Percentiles rank a stretch among this genome's conserved stretches.
These are phyloP conservation scores for Brienomyrus longianalis DNA, from an alignment of 2,113 vertebrate species.

Conservation along the genomic window DNA sequence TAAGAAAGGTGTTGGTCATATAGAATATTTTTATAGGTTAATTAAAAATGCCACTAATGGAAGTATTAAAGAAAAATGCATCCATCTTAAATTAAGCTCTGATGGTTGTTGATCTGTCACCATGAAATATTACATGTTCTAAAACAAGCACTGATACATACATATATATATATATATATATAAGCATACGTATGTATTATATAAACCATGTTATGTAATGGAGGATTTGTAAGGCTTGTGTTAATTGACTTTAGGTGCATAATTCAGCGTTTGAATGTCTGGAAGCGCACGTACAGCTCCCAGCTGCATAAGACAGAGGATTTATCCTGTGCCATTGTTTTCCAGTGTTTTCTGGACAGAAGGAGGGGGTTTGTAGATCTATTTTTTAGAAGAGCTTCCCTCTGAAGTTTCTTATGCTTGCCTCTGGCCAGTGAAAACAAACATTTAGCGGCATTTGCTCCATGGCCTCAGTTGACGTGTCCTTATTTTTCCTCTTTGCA, in stretches of 20 bases:
- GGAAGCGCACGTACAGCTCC: not conserved
- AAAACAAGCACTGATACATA: not conserved
- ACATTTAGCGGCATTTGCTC: not conserved
- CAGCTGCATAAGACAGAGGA: not conserved
- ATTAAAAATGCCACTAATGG: not conserved
- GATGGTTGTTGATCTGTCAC: not conserved
- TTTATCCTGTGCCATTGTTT: not conserved
- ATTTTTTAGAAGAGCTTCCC: not conserved
- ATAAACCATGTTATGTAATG: slow-evolving; percentile 34
- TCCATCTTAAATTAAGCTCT: not conserved
- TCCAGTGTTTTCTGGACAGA: slow-evolving; percentile 7
- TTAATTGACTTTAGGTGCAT: slow-evolving; percentile 42
- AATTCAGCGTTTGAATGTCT: not conserved
- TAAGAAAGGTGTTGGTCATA: slow-evolving; percentile 5
- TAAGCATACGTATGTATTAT: not conserved
- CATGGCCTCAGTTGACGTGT: not conserved
- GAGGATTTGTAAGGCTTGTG: slow-evolving; percentile 65
- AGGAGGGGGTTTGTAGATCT: not conserved
- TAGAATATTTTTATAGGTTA: slow-evolving; percentile 19
- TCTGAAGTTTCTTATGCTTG: slow-evolving; percentile 18
- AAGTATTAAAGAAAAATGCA: not conserved
- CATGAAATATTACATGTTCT: not conserved
- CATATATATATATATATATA: too few species aligned
- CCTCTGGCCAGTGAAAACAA: slow-evolving; percentile 1
- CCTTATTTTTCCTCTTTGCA: slow-evolving; percentile 9